Percentiles rank a stretch among this genome's conserved stretches.
phyloP scores from a whole-genome alignment of 2,113 vertebrate species.

The Dryoscopus gambensis region DNA sequence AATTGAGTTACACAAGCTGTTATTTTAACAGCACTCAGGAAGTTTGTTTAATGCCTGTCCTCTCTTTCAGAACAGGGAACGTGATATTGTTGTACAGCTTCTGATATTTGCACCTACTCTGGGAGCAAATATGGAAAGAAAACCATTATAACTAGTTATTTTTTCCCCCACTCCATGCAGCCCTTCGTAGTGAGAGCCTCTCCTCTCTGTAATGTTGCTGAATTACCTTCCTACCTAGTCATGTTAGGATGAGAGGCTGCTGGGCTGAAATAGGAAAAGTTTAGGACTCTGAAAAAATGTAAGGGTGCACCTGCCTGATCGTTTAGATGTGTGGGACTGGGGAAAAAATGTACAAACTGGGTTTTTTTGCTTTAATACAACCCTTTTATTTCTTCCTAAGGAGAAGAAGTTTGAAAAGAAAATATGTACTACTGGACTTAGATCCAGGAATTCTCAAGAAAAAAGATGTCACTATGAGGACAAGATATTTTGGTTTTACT shows the following conservation, averaged over 20 bases:
- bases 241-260: not conserved
- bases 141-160: not conserved
- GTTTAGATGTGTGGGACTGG: not conserved
- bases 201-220: not conserved
- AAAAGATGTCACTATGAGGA: not conserved
- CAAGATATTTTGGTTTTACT: not conserved
- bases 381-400: not conserved
- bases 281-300: not conserved
- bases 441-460: not conserved
- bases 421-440: not conserved
- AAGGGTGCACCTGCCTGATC: not conserved
- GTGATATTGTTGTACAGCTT: not conserved
- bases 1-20: slow-evolving; percentile 16
- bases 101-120: not conserved
- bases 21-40: not conserved
- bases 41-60: not conserved
- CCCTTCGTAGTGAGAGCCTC: not conserved
- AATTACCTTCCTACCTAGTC: not conserved
- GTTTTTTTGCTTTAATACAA: not conserved
- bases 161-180: not conserved
- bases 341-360: not conserved
- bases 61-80: not conserved
- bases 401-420: not conserved
- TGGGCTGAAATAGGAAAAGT: not conserved
- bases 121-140: not conserved